Base-by-base conservation (phyloP, 2,888 invertebrate genomes). In the Bellardia bayeri region DNA sequence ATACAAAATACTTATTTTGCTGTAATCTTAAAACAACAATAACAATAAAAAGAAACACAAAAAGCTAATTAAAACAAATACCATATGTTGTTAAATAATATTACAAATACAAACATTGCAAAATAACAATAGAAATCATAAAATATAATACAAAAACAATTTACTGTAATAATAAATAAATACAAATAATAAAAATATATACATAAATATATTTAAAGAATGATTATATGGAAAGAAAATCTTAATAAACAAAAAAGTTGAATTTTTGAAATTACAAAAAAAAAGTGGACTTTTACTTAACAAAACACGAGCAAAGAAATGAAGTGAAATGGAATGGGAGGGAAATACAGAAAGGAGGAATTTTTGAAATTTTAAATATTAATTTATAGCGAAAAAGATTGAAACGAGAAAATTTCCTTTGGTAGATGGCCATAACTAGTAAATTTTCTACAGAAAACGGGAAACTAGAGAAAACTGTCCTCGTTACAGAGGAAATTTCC, bases 101-200 rank as follows among this genome's bases (percentile, higher is more conserved):
- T 49, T 72, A 54, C 42, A 72, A 40, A 76, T 85, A 88, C 80
- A 89, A 63, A 56, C 51, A 82, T 72, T 75, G 66, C 81, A 71
- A 69, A 45, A 71, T 79, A 61, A 23, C 23, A 23, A 78, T 63
- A 30, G 16, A 82, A 87, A 85, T 16, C 23, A 9, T 16, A 54
- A 49, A 49, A 54, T 68, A 74, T 68, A 74, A 86, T 64, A 88
- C 82, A 89, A 80, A 56, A 86, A 82, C 78, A 86, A 86, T 86
- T 83, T 71, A 72, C 72, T 64, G 74, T 63, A 63, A 72, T 64
- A 64, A 71, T 40, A 61, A 33, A 23, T 40, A 42, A 51, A 42
- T 37, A 85, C 72, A 75, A 84, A 56, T 76, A 63, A 84, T 71
- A 63, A 72, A 72, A 78, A 81, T 86, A 76, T 81, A 78, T 78